Evolutionary conservation across 1,140 invertebrate genomes (phyloP).

Genomic region (Drosophila burlai): DNA sequence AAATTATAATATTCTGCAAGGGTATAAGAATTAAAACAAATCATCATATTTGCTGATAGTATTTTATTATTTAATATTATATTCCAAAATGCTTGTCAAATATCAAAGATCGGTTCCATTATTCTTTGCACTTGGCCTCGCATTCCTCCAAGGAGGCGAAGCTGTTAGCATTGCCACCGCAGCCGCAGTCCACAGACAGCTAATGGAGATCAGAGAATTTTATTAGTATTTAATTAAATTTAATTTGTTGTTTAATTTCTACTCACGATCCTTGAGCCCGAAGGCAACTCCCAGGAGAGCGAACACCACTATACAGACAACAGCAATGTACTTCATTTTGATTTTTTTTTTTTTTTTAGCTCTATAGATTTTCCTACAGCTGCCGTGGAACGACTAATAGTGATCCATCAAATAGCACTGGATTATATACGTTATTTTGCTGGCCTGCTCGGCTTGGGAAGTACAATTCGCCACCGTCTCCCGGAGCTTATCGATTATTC

Average conservation of each 20-base stretch:
- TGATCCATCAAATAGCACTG: conserved; percentile 1
- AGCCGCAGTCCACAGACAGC: conserved; percentile 86
- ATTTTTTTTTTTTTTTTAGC: no score
- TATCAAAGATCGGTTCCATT: neutral
- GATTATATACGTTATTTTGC: conserved; percentile 43
- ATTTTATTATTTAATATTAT: neutral
- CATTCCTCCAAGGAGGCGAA: conserved; percentile 86
- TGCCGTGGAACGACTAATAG: conserved; percentile 44
- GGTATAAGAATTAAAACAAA: neutral
- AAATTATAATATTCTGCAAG: no score
- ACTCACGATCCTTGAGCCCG: conserved; percentile 59
- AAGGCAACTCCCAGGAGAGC: conserved; percentile 56
- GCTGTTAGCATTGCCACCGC: conserved; percentile 94
- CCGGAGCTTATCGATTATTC: conserved; percentile 33
- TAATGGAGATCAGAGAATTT: neutral
- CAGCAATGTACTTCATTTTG: conserved; percentile 61
- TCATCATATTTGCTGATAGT: neutral
- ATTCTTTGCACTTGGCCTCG: conserved; percentile 62
- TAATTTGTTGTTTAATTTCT: fast-evolving
- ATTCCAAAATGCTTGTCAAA: neutral
- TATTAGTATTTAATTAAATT: neutral
- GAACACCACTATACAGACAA: conserved; percentile 48
- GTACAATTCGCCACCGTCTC: conserved; percentile 7
- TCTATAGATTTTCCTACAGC: conserved; percentile 7
- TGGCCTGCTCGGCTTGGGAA: neutral